Evolutionary conservation across 2,113 vertebrate species (phyloP).

Genomic region (Machaerirhynchus nigripectus): DNA sequence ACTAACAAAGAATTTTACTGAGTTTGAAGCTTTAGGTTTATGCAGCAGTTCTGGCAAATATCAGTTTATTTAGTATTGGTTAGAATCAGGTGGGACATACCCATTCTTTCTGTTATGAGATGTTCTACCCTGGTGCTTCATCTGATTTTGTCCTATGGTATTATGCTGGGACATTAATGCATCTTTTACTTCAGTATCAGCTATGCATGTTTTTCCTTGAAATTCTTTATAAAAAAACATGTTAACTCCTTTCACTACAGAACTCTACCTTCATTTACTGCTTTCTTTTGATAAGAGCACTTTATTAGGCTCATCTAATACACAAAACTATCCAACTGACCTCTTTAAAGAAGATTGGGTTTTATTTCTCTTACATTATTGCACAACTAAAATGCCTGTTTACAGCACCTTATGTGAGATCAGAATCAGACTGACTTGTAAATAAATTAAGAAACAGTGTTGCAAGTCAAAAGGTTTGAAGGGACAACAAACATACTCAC

Average conservation of each 20-base stretch:
- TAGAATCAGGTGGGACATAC: neutral
- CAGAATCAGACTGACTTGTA: neutral
- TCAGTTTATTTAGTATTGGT: neutral
- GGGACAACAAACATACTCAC: neutral
- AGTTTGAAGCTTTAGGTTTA: neutral
- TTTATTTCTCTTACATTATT: neutral
- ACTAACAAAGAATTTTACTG: neutral
- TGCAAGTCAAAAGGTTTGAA: neutral
- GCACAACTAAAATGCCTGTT: neutral
- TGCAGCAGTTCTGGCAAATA: neutral
- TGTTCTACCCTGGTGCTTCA: neutral
- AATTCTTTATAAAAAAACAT: neutral
- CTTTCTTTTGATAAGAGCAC: neutral
- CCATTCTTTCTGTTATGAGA: neutral
- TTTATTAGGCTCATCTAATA: neutral
- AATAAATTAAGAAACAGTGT: neutral
- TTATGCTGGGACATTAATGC: neutral
- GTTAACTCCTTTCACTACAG: neutral
- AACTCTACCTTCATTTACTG: neutral
- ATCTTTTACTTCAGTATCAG: neutral
- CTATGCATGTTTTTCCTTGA: accelerated
- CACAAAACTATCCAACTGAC: neutral
- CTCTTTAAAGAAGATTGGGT: neutral
- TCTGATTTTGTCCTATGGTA: neutral
- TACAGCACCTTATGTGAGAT: neutral